phyloP scores from a whole-genome alignment of 2,888 invertebrate genomes.

The Tanypteryx hageni region DNA sequence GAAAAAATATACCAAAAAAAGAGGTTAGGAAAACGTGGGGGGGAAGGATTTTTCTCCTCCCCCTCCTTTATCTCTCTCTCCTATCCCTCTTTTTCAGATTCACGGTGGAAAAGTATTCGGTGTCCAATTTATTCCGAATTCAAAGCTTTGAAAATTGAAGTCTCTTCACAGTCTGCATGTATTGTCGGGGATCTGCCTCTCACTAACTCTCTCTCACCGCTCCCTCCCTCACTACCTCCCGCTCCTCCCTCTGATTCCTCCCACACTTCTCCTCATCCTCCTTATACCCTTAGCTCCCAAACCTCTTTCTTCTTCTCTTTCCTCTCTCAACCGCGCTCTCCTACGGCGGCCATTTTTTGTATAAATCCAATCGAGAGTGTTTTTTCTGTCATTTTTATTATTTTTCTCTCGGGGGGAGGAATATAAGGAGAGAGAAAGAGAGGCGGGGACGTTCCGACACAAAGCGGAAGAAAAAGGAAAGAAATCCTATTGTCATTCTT shows the following conservation, averaged over 20 bases:
- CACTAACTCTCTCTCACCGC: not conserved
- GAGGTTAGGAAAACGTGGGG: too few relatives aligned
- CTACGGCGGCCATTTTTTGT: not conserved
- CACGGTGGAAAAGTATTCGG: slow-evolving; percentile 22
- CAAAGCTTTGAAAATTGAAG: slow-evolving; percentile 62
- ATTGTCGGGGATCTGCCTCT: slow-evolving; percentile 30
- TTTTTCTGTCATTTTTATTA: too few relatives aligned
- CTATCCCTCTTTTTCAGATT: not conserved
- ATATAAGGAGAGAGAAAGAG: too few relatives aligned
- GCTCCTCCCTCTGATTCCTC: not conserved
- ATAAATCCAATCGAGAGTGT: too few relatives aligned
- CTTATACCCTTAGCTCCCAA: not conserved
- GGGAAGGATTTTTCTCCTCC: not conserved
- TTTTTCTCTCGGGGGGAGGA: too few relatives aligned
- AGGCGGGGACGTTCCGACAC: too few relatives aligned
- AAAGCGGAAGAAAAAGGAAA: too few relatives aligned
- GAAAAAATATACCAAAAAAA: too few relatives aligned
- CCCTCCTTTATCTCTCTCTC: not conserved
- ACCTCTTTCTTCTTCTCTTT: not conserved
- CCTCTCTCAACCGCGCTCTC: not conserved
- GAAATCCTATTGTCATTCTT: too few relatives aligned
- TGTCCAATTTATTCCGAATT: slow-evolving; percentile 55
- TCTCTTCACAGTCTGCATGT: slow-evolving; percentile 47
- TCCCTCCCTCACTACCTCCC: not conserved
- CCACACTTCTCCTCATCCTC: not conserved